Conservation (phyloP, 1,140 invertebrate species). For the Acromyrmex heyeri region DNA sequence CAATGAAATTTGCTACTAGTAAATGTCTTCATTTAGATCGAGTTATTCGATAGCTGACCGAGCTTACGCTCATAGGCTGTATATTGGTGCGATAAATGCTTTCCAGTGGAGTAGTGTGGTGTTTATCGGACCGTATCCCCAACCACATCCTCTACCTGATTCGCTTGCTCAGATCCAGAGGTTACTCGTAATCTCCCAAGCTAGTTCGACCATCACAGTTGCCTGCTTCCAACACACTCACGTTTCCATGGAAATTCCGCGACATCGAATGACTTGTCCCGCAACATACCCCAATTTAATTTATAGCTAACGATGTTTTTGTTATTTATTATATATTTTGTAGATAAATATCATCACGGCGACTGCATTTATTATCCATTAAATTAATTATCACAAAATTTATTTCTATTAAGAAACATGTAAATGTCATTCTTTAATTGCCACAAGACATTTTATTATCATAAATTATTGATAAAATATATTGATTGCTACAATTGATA, state of each 20-base stretch:
- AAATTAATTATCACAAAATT: slow-evolving; percentile 25
- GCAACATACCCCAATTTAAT: slow-evolving; percentile 12
- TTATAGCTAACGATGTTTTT: slow-evolving; percentile 1
- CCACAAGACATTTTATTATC: neutral
- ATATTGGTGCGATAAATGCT: slow-evolving; percentile 76
- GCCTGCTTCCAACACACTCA: slow-evolving; percentile 73
- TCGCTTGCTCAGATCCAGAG: slow-evolving; percentile 77
- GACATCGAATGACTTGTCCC: slow-evolving; percentile 39
- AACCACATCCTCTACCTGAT: slow-evolving; percentile 74
- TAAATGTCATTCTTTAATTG: slow-evolving; percentile 3
- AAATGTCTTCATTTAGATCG: slow-evolving; percentile 75
- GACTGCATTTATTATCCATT: slow-evolving; percentile 3
- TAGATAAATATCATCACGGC: neutral
- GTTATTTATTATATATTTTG: neutral
- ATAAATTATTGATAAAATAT: neutral
- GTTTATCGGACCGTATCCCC: slow-evolving; percentile 83
- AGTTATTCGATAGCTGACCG: slow-evolving; percentile 74
- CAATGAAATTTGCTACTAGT: slow-evolving; percentile 71
- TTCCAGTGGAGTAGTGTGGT: slow-evolving; percentile 81
- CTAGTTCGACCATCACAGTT: slow-evolving; percentile 74
- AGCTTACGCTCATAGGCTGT: slow-evolving; percentile 74
- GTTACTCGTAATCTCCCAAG: slow-evolving; percentile 78
- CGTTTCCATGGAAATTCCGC: slow-evolving; percentile 51
- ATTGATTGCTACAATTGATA: neutral
- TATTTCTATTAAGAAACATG: neutral